Evolutionary conservation across 2,113 vertebrate genomes (phyloP).

Genomic region (Vidua macroura): DNA sequence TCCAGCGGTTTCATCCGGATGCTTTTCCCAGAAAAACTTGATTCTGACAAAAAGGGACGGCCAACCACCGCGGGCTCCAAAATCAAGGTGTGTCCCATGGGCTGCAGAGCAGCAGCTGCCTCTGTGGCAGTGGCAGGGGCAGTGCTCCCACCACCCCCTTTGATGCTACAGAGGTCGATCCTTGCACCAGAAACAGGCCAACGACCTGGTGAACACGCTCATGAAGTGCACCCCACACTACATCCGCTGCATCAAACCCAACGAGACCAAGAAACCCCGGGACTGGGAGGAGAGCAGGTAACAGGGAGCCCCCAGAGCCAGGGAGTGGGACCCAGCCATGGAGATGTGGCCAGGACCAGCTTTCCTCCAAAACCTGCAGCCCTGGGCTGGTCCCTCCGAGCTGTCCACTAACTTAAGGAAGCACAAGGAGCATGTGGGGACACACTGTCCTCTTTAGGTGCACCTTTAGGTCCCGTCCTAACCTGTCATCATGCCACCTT

Average conservation of each 20-base stretch:
- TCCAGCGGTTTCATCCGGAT: slow-evolving; percentile 83
- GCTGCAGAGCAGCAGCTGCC: not conserved
- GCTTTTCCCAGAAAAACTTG: slow-evolving; percentile 94
- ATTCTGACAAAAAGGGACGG: slow-evolving; percentile 90
- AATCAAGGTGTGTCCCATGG: slow-evolving; percentile 84
- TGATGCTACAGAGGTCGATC: not conserved
- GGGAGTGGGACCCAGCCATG: rapidly evolving
- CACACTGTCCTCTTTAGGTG: rapidly evolving
- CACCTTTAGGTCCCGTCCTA: rapidly evolving
- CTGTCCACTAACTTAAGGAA: not conserved
- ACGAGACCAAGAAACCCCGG: slow-evolving; percentile 91
- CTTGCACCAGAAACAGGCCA: slow-evolving; percentile 89
- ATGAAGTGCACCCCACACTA: slow-evolving; percentile 98
- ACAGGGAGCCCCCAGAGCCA: not conserved
- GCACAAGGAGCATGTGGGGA: rapidly evolving
- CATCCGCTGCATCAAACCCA: slow-evolving; percentile 98
- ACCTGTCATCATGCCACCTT: rapidly evolving
- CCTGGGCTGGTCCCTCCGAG: not conserved
- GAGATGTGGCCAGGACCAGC: not conserved
- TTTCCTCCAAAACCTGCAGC: not conserved
- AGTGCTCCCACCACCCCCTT: not conserved
- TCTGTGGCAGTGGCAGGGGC: not conserved
- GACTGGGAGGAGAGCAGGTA: slow-evolving; percentile 99
- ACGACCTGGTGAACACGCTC: slow-evolving; percentile 90
- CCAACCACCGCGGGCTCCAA: slow-evolving; percentile 89